Conservation (phyloP, 1,140 invertebrate genomes). For the Colletes latitarsis region DNA sequence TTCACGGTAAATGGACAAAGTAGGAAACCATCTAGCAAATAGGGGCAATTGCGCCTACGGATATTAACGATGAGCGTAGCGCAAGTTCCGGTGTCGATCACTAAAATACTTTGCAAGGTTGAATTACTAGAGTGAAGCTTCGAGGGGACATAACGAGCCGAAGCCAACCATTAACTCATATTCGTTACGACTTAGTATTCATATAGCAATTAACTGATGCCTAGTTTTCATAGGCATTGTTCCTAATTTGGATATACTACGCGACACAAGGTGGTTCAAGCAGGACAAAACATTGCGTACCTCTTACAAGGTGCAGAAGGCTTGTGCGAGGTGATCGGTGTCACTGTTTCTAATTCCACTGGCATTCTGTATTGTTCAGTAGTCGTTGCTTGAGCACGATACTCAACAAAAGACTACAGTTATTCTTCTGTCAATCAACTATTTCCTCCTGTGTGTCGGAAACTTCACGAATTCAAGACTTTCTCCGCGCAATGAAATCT, state of each 20-base stretch:
- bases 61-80: background rate
- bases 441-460: background rate
- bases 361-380: slow-evolving; percentile 60
- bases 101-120: background rate
- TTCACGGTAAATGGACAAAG: background rate
- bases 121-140: background rate
- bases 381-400: background rate
- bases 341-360: slow-evolving; percentile 65
- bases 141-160: slow-evolving; percentile 2
- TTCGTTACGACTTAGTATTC: background rate
- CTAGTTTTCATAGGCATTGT: background rate
- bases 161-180: slow-evolving; percentile 29
- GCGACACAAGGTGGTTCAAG: background rate
- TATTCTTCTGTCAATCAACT: background rate
- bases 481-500: too few relatives aligned
- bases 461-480: background rate
- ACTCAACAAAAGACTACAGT: background rate
- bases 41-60: too few relatives aligned
- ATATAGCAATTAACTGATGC: slow-evolving; percentile 19
- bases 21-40: too few relatives aligned
- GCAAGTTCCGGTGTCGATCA: background rate
- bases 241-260: background rate
- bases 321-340: slow-evolving; percentile 55
- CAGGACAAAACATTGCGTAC: slow-evolving; percentile 51
- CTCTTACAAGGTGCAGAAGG: slow-evolving; percentile 55